Evolutionary conservation across 2,113 vertebrate species (phyloP), one percentile per base, ranked within the genome.

Genomic region (Lasiurus cinereus): DNA sequence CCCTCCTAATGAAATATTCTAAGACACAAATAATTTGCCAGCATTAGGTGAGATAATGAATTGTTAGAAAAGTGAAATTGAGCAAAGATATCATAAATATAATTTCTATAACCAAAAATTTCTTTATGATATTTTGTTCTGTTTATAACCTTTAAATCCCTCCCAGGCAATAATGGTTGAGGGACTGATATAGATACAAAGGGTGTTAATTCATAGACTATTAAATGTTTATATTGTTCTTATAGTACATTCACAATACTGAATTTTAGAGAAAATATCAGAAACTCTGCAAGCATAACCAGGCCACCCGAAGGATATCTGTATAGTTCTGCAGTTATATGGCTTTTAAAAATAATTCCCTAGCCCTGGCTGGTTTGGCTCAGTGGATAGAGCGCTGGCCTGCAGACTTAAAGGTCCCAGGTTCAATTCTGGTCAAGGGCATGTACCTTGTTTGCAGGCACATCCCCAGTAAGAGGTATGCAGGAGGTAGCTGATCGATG

Each of bases 261-360:
- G 3, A 39, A 10, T 83, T 95, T 84, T 29, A 84, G 21, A 94
- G 72, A 94, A 92, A 94, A 56, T 86, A 72, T 48, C 88, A 93
- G 80, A 94, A 97, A 78, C 10, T 95, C 46, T 86, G 11, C 1
- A 46, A 83, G 72, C 48, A 48, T 70, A 9, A 73, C 2, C 12
- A 93, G 73, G 54, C 24, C 27, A 70, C 54, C 59, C 36, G 80
- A 43, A 64, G 12, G 29, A 74, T 62, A 5, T 78, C 62, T 89
- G 8, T 80, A 48, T 83, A 73, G 18, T 48, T 48, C 46, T 73
- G 54, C 3, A 62, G 13, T 93, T 84, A 27, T 8, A 93, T 39
- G 46, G 56, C 22, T 54, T 91, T 88, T 46, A 48, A 6, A 13
- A 89, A 48, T 77, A 85, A 90, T 88, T 79, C 36, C 27, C 77